Conservation (phyloP, 2,113 vertebrate genomes). For the Leucopsar rothschildi region DNA sequence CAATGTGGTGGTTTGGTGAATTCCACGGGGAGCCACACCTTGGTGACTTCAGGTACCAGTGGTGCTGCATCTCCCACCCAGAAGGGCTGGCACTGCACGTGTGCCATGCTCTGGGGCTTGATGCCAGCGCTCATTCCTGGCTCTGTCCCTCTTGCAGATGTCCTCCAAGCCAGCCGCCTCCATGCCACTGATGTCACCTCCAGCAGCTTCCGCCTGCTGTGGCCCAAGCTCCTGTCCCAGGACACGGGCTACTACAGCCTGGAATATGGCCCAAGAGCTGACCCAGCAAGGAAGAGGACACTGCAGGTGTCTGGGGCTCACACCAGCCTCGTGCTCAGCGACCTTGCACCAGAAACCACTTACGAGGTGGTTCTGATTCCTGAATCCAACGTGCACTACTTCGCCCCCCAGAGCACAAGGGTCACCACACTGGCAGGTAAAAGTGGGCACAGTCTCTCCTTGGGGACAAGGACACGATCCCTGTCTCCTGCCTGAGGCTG, state of each 20-base stretch:
- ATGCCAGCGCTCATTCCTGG: background rate
- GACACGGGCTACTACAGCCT: slow-evolving; percentile 82
- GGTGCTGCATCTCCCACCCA: background rate
- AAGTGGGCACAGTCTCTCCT: accelerated
- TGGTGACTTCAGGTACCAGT: background rate
- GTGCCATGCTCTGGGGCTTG: accelerated
- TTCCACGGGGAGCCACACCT: background rate
- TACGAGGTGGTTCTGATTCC: slow-evolving; percentile 84
- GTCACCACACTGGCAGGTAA: slow-evolving; percentile 86
- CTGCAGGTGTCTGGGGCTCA: slow-evolving; percentile 71
- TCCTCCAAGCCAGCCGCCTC: slow-evolving; percentile 81
- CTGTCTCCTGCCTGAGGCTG: background rate
- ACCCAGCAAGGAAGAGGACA: slow-evolving; percentile 40
- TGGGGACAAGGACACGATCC: background rate
- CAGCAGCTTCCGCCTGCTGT: slow-evolving; percentile 78
- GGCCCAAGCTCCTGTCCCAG: slow-evolving; percentile 79
- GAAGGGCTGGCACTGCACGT: background rate
- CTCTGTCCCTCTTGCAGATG: slow-evolving; percentile 68
- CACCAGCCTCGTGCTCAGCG: slow-evolving; percentile 67
- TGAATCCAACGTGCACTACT: slow-evolving; percentile 75
- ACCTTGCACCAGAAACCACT: slow-evolving; percentile 80
- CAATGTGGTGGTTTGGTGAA: background rate
- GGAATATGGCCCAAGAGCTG: slow-evolving; percentile 61
- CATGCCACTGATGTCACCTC: slow-evolving; percentile 79
- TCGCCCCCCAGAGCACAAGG: slow-evolving; percentile 73